phyloP scores from a whole-genome alignment of 2,888 invertebrate species.

The Diarsia dahlii region DNA sequence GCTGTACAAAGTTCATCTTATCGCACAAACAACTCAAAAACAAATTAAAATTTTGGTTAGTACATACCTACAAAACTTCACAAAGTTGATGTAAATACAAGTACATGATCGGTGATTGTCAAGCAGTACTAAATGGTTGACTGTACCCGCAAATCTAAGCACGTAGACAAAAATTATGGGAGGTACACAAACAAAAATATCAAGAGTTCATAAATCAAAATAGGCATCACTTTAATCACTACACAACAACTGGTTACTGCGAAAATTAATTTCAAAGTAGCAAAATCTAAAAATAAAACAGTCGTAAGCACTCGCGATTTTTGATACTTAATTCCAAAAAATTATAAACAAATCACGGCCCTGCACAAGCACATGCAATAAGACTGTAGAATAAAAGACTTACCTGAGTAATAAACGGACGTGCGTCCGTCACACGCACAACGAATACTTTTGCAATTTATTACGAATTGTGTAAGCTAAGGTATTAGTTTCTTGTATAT shows the following conservation, averaged over 20 bases:
- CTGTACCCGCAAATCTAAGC: conserved; percentile 64
- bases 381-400: conserved; percentile 77
- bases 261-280: conserved; percentile 58
- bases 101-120: conserved; percentile 60
- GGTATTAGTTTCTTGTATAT: conserved; percentile 76
- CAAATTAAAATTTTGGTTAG: conserved; percentile 48
- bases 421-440: conserved; percentile 81
- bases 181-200: conserved; percentile 57
- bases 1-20: conserved; percentile 58
- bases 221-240: conserved; percentile 46
- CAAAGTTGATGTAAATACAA: conserved; percentile 60
- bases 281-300: conserved; percentile 73
- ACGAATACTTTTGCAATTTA: conserved; percentile 79
- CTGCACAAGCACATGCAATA: conserved; percentile 64
- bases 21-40: conserved; percentile 38
- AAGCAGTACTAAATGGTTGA: conserved; percentile 61
- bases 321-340: conserved; percentile 57
- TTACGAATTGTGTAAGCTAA: conserved; percentile 80
- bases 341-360: conserved; percentile 61
- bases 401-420: conserved; percentile 84
- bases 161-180: conserved; percentile 62
- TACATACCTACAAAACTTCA: conserved; percentile 64
- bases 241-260: conserved; percentile 47
- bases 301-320: conserved; percentile 67
- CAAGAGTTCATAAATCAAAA: conserved; percentile 43